Conservation (phyloP, 2,888 invertebrate species). For the Megalurothrips usitatus region DNA sequence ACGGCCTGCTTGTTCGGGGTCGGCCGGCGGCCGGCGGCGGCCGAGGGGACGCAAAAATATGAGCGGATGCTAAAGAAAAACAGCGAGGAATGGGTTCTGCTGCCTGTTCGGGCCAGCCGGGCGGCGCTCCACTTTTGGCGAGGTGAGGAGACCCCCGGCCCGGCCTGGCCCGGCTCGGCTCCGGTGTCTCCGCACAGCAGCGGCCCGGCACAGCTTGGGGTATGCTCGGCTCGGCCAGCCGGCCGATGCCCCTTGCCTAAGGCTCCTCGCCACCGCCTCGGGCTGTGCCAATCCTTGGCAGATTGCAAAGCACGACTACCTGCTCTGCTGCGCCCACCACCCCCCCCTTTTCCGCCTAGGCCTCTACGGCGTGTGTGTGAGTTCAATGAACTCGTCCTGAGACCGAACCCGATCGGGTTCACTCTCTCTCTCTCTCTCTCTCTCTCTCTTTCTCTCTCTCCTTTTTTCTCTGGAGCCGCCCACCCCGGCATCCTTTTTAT, state of each 20-base stretch:
- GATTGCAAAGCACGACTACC: neutral
- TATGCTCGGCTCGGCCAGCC: neutral
- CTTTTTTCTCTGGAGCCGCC: too few relatives aligned
- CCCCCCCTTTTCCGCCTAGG: neutral
- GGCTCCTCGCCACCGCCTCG: neutral
- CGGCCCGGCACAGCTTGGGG: neutral
- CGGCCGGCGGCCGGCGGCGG: too few relatives aligned
- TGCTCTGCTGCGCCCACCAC: too few relatives aligned
- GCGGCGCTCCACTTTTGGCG: slow-evolving; percentile 9
- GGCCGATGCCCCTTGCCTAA: neutral
- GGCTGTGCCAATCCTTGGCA: slow-evolving; percentile 17
- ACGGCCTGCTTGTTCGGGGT: too few relatives aligned
- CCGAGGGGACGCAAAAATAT: neutral
- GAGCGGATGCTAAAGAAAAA: slow-evolving; percentile 22
- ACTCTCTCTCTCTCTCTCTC: too few relatives aligned
- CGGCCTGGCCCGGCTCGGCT: neutral
- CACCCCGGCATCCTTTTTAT: neutral
- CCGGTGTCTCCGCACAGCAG: neutral
- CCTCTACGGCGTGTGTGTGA: neutral
- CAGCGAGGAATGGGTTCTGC: slow-evolving; percentile 6
- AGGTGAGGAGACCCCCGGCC: neutral
- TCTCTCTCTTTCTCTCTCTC: too few relatives aligned
- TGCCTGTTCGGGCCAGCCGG: neutral
- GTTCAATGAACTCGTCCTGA: neutral
- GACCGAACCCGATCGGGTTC: slow-evolving; percentile 11